Evolutionary conservation across 2,888 invertebrate genomes (phyloP).

Genomic region (Zele albiditarsus): DNA sequence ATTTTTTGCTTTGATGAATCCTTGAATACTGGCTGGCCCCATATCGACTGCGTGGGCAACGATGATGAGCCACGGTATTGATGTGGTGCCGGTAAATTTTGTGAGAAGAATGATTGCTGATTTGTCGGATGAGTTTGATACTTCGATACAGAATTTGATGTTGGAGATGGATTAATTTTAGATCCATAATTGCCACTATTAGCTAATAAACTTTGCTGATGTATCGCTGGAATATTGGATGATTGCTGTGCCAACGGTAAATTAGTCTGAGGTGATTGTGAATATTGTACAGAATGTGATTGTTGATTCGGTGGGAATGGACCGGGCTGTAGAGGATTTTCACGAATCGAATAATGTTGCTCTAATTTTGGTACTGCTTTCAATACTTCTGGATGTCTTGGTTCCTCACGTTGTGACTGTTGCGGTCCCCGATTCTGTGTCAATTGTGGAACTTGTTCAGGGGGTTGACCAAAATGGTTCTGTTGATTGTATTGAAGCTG

Average conservation of each 20-base stretch:
- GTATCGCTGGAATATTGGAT: slow-evolving; percentile 34
- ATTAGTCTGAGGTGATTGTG: slow-evolving; percentile 69
- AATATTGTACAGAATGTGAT: slow-evolving; percentile 50
- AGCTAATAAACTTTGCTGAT: slow-evolving; percentile 38
- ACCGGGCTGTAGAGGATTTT: slow-evolving; percentile 70
- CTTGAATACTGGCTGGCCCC: slow-evolving; percentile 63
- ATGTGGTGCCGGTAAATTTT: slow-evolving; percentile 58
- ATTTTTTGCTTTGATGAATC: slow-evolving; percentile 61
- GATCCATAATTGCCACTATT: slow-evolving; percentile 38
- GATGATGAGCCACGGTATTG: slow-evolving; percentile 65
- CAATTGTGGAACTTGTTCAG: slow-evolving; percentile 69
- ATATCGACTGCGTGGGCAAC: slow-evolving; percentile 57
- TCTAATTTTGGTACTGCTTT: slow-evolving; percentile 86
- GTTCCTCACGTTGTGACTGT: slow-evolving; percentile 48
- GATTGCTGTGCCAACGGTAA: slow-evolving; percentile 69
- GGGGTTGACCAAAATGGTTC: slow-evolving; percentile 58
- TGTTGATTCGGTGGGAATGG: slow-evolving; percentile 67
- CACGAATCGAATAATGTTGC: slow-evolving; percentile 77
- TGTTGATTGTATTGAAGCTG: slow-evolving; percentile 70
- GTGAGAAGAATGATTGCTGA: slow-evolving; percentile 63
- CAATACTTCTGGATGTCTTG: slow-evolving; percentile 82
- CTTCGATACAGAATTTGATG: slow-evolving; percentile 60
- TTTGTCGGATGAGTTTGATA: slow-evolving; percentile 64
- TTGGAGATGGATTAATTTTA: slow-evolving; percentile 54
- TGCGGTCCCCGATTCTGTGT: slow-evolving; percentile 61